phyloP scores from a whole-genome alignment of 2,888 invertebrate species.

The Perizoma flavofasciatum region DNA sequence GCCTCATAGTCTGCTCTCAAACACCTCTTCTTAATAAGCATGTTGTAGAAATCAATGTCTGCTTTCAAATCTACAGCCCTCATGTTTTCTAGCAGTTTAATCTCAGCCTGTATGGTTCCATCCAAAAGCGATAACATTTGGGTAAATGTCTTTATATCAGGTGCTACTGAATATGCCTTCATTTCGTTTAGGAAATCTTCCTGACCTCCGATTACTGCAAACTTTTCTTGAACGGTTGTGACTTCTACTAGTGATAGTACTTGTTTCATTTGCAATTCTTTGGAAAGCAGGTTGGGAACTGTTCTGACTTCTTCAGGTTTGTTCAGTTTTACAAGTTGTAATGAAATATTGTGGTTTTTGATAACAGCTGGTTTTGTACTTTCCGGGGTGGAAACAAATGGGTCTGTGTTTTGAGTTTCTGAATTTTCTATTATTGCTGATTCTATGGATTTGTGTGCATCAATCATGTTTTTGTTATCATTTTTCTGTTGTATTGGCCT shows the following conservation, averaged over 20 bases:
- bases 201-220: conserved; percentile 91
- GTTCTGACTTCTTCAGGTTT: conserved; percentile 43
- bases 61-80: conserved; percentile 83
- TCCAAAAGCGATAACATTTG: conserved; percentile 90
- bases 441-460: conserved; percentile 4
- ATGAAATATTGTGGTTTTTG: conserved; percentile 33
- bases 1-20: conserved; percentile 86
- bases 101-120: conserved; percentile 86
- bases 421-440: not conserved
- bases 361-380: conserved; percentile 28
- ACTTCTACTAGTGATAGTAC: conserved; percentile 85
- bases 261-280: conserved; percentile 83
- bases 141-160: conserved; percentile 91
- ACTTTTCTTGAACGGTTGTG: conserved; percentile 85
- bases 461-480: conserved; percentile 2
- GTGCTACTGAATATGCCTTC: conserved; percentile 85
- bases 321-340: conserved; percentile 46
- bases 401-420: too few relatives aligned
- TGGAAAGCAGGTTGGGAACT: conserved; percentile 87
- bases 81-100: conserved; percentile 86
- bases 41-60: conserved; percentile 93
- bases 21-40: conserved; percentile 92
- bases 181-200: conserved; percentile 90
- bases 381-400: not conserved
- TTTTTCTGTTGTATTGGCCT: conserved; percentile 6